Evolutionary conservation across 1,140 invertebrate genomes (phyloP).

Genomic region (Drosophila nigrodunni): DNA sequence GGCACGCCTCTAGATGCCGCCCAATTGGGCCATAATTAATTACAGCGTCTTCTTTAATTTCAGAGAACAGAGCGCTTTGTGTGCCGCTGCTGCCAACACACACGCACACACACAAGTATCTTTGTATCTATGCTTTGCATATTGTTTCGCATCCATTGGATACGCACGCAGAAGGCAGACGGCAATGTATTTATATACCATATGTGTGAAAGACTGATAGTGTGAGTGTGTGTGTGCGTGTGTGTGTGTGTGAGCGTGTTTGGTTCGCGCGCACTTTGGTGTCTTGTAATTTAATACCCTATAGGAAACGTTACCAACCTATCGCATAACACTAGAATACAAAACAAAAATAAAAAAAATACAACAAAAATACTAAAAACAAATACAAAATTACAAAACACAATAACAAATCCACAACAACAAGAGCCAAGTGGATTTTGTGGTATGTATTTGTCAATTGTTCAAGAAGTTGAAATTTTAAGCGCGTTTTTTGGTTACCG

Average conservation of each 20-base stretch:
- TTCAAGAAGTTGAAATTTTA: slow-evolving; percentile 22
- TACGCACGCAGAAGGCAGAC: slow-evolving; percentile 65
- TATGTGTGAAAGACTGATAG: not conserved
- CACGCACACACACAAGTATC: not conserved
- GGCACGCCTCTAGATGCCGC: slow-evolving; percentile 31
- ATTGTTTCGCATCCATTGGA: slow-evolving; percentile 79
- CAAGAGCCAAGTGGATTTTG: slow-evolving; percentile 47
- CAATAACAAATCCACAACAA: slow-evolving; percentile 60
- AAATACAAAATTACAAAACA: slow-evolving; percentile 47
- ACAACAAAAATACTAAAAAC: slow-evolving; percentile 24
- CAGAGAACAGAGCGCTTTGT: slow-evolving; percentile 28
- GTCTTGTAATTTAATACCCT: slow-evolving; percentile 82
- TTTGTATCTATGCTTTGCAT: slow-evolving; percentile 63
- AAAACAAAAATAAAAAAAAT: slow-evolving; percentile 32
- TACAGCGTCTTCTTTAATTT: slow-evolving; percentile 59
- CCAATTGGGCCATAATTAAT: slow-evolving; percentile 66
- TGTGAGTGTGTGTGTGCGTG: slow-evolving; percentile 15
- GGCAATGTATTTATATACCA: slow-evolving; percentile 77
- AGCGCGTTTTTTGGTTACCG: slow-evolving; percentile 16
- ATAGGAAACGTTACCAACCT: slow-evolving; percentile 73
- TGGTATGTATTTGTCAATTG: slow-evolving; percentile 24
- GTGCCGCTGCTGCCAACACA: slow-evolving; percentile 13
- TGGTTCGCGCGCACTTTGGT: slow-evolving; percentile 80
- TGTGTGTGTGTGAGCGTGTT: slow-evolving; percentile 62
- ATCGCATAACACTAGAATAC: slow-evolving; percentile 72